Evolutionary conservation across 1,140 invertebrate species (phyloP), one percentile per base, ranked within the genome.

Genomic region (Drosophila ananassae): DNA sequence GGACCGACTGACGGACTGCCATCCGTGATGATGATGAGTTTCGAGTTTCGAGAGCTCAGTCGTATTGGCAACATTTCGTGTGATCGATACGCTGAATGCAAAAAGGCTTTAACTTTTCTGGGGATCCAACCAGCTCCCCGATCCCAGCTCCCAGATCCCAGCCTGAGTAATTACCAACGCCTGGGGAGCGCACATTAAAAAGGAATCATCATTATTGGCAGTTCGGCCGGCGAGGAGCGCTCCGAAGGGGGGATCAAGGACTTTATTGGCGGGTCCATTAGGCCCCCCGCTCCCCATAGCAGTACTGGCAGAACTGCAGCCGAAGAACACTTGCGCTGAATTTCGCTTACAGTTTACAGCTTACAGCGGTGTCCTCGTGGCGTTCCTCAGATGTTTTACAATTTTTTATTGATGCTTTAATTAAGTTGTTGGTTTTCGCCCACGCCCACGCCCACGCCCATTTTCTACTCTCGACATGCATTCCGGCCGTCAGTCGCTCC

Each of bases 121-220:
- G 24, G 17, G 13, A 21, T 28, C 54, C 10, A 6, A 9, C 10
- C 8, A 25, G 24, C 24, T 25, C 24, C 24, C 24, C 24, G 5
- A 51, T 30, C 48, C n/a, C 25, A 17, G 48, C 24, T 25, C 24
- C 24, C 24, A 4, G 41, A 2, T 6, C 13, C 12, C 37, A 52
- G 25, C 10, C 46, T 85, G 80, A 84, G 68, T 87, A 87, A 87
- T 87, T 83, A 87, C 82, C 82, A 78, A 76, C 76, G 84, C 79
- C 79, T 59, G 84, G 54, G 84, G 83, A 83, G 83, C 67, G 79
- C 71, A 90, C 89, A 90, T 90, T 90, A 90, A 90, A 90, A 90
- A 90, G 89, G 90, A 90, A 90, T 90, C 89, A 90, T 90, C 89
- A 90, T 90, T 90, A 90, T 90, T 90, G 89, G 89, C 89, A 89